Base-by-base conservation (phyloP, 1,140 invertebrate species). In the Holotrichia oblita region DNA sequence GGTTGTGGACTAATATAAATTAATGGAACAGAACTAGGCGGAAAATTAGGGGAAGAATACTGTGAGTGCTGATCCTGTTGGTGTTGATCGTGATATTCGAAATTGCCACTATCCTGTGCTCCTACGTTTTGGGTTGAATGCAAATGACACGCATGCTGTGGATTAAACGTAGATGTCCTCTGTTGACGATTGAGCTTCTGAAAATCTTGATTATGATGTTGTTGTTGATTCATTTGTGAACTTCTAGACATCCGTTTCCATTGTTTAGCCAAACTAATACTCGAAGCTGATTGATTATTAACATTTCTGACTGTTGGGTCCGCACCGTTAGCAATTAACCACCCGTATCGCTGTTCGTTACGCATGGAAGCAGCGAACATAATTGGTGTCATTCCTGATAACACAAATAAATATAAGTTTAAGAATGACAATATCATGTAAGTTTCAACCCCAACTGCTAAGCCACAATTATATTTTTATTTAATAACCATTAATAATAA, bases 321-420 rank as follows among this genome's bases (percentile, higher is more conserved):
- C 2, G 82, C 84, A 17, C 83, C 81, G 9, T 82, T 78, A 24
- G 77, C 34, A 12, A 82, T 17, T n/a, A 86, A 73, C 9, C 80
- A 73, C 7, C 80, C 76, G 22, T 81, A 80, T 7, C 79, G 80
- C n/a, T 79, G 22, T 7, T 77, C 41, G 74, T 84, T 81, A 69
- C 81, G 80, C 44, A 80, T 78, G n/a, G 82, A 80, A n/a, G 82
- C 79, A 9, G 85, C 85, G 59, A 85, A 85, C 83, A 85, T 86
- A 8, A 83, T 75, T 14, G 85, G 85, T 17, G 84, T 84, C 24
- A 85, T 81, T 34, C 77, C 85, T 85, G 64, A 4, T 0, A 48
- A 84, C 82, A n/a, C 2, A 55, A 7, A 6, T 34, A 72, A 27
- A 12, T 76, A 78, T 34, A 44, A 80, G 55, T 72, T 73, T n/a